These are phyloP conservation scores for Hemicordylus capensis DNA, from an alignment of 2,113 vertebrate species.

Conservation along the genomic window DNA sequence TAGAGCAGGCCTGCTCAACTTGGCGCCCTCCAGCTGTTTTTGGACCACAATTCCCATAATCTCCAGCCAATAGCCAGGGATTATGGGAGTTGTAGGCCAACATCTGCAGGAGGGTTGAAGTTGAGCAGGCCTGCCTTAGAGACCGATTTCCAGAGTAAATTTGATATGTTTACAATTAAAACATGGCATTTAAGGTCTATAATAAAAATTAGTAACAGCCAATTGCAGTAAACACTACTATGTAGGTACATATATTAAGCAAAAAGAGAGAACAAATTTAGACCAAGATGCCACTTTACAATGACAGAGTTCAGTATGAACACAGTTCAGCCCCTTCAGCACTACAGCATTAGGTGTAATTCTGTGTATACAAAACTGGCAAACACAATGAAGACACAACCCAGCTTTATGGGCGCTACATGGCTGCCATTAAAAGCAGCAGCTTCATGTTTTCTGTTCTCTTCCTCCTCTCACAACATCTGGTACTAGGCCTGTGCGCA, in stretches of 20 bases:
- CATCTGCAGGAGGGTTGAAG: too few relatives aligned
- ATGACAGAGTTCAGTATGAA: background rate
- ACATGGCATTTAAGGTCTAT: background rate
- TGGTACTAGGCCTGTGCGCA: too few relatives aligned
- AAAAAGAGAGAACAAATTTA: background rate
- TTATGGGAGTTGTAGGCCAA: too few relatives aligned
- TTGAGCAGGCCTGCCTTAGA: too few relatives aligned
- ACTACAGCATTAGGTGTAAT: background rate
- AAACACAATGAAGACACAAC: constrained; percentile 29
- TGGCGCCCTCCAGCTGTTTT: too few relatives aligned
- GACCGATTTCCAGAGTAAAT: background rate
- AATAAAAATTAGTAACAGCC: background rate
- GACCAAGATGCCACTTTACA: background rate
- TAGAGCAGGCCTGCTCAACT: too few relatives aligned
- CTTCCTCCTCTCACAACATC: background rate
- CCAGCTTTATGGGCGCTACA: constrained; percentile 16
- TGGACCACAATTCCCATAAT: too few relatives aligned
- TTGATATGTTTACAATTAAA: background rate
- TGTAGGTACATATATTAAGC: background rate
- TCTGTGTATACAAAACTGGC: constrained; percentile 1
- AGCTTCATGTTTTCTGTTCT: background rate
- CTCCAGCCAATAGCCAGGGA: too few relatives aligned
- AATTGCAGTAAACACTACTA: background rate
- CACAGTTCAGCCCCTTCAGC: background rate
- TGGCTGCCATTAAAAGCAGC: background rate